These are phyloP conservation scores for Drosophila rufa DNA, from an alignment of 1,140 invertebrate genomes.

Conservation along the genomic window DNA sequence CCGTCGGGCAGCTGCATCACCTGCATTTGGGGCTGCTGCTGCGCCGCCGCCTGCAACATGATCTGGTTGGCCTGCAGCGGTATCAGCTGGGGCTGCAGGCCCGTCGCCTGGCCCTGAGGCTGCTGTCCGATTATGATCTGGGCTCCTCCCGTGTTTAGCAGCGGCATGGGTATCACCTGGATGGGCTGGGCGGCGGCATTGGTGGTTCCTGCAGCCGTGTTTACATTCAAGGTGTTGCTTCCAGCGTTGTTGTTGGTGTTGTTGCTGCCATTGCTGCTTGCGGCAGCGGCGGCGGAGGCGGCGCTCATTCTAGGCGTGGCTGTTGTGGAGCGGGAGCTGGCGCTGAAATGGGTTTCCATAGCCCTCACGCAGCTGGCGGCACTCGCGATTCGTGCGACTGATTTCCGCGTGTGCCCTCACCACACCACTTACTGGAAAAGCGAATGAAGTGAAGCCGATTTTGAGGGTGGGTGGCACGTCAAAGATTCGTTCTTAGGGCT, in stretches of 20 bases:
- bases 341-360: constrained; percentile 78
- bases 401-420: constrained; percentile 42
- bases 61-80: constrained; percentile 78
- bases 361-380: constrained; percentile 26
- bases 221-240: constrained; percentile 27
- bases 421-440: constrained; percentile 83
- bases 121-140: constrained; percentile 81
- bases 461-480: constrained; percentile 77
- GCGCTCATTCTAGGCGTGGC: constrained; percentile 66
- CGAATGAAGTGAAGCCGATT: constrained; percentile 84
- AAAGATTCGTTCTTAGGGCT: constrained; percentile 58
- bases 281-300: constrained; percentile 11
- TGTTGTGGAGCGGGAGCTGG: constrained; percentile 56
- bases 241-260: constrained; percentile 42
- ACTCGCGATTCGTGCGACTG: constrained; percentile 31
- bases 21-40: constrained; percentile 89
- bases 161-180: constrained; percentile 80
- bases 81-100: constrained; percentile 65
- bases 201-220: constrained; percentile 10
- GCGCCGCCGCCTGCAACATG: constrained; percentile 74
- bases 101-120: constrained; percentile 44
- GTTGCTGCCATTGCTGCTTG: constrained; percentile 28
- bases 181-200: constrained; percentile 54
- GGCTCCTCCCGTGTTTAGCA: constrained; percentile 64
- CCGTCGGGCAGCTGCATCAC: constrained; percentile 96